Percentiles rank a stretch among this genome's conserved stretches.
phyloP scores from a whole-genome alignment of 2,888 invertebrate genomes.

The Baccha elongata region DNA sequence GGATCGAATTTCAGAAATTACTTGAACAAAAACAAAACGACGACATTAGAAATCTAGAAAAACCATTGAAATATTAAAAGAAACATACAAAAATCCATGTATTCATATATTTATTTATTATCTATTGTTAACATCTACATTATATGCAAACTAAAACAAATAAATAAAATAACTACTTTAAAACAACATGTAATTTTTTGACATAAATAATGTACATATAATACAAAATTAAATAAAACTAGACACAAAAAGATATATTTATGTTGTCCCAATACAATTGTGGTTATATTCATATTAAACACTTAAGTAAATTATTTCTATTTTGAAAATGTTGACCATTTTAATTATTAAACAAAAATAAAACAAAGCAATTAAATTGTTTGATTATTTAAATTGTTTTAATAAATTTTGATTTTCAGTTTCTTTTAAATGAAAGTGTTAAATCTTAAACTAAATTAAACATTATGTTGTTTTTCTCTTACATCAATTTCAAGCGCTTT shows the following conservation, averaged over 20 bases:
- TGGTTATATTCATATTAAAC: conserved; percentile 42
- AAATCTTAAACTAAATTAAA: no score
- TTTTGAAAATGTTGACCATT: conserved; percentile 24
- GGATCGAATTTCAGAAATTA: conserved; percentile 26
- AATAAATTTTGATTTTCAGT: no score
- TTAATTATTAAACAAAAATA: conserved; percentile 3
- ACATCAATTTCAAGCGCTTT: conserved; percentile 24
- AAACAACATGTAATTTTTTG: conserved; percentile 50
- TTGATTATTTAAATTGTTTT: no score
- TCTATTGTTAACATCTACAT: conserved; percentile 60
- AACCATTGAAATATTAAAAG: conserved; percentile 52
- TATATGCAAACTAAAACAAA: conserved; percentile 61
- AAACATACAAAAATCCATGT: conserved; percentile 54
- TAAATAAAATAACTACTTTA: conserved; percentile 49
- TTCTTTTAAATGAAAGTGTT: no score
- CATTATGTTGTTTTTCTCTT: conserved; percentile 3
- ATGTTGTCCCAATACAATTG: conserved; percentile 49
- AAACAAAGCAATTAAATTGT: background rate
- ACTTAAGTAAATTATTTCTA: conserved; percentile 30
- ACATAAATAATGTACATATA: conserved; percentile 58
- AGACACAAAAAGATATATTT: conserved; percentile 5
- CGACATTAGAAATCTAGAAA: conserved; percentile 68
- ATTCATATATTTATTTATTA: conserved; percentile 73
- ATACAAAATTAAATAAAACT: conserved; percentile 44
- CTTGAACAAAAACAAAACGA: conserved; percentile 39